Evolutionary conservation across 1,140 invertebrate genomes (phyloP).

Genomic region (Kradibia gibbosae): DNA sequence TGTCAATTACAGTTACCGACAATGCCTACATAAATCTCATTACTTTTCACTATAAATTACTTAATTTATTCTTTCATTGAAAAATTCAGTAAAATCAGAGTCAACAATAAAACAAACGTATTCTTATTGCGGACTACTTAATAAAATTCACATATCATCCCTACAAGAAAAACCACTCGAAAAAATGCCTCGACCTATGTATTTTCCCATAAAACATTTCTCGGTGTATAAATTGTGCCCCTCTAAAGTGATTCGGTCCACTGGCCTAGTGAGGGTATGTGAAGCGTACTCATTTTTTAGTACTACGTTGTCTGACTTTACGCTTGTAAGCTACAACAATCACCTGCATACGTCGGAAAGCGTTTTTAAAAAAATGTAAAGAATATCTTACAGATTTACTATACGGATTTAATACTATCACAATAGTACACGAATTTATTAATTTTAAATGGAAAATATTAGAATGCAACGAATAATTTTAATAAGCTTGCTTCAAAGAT

Average conservation of each 20-base stretch:
- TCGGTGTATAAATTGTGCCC: slow-evolving; percentile 58
- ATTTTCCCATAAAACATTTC: slow-evolving; percentile 60
- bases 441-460: slow-evolving; percentile 11
- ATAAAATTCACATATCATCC: slow-evolving; percentile 53
- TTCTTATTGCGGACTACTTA: no score
- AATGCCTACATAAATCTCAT: no score
- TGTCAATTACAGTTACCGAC: no score
- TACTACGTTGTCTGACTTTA: slow-evolving; percentile 54
- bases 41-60: no score
- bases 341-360: slow-evolving; percentile 34
- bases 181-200: slow-evolving; percentile 51
- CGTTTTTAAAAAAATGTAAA: background rate
- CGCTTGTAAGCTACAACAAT: slow-evolving; percentile 52
- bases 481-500: no score
- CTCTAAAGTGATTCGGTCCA: slow-evolving; percentile 59
- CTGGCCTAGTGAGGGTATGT: slow-evolving; percentile 46
- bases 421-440: slow-evolving; percentile 2
- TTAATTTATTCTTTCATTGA: no score
- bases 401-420: background rate
- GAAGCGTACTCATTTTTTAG: slow-evolving; percentile 60
- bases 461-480: background rate
- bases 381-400: background rate
- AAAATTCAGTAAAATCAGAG: no score
- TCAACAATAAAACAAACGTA: no score
- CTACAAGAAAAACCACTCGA: slow-evolving; percentile 58